Base-by-base conservation (phyloP, 1,140 invertebrate genomes). In the Drosophila tani region DNA sequence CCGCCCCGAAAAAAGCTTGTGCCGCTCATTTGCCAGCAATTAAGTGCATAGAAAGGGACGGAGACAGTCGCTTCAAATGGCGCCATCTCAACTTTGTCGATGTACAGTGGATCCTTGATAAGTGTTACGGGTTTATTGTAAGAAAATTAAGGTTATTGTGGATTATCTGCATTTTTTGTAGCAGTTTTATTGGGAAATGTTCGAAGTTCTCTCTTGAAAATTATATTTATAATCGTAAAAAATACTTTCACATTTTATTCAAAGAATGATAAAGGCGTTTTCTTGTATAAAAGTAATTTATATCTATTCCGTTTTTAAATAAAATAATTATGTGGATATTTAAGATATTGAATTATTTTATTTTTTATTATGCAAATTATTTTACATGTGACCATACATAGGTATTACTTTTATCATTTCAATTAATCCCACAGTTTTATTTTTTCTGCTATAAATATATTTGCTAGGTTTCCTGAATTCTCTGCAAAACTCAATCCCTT, bases 21-120 rank as follows among this genome's bases (percentile, higher is more conserved):
- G 67, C 55, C 81, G 77, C 84, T 87, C 85, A 88, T 87, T 87
- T 88, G 84, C 81, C 66, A 79, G 81, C 84, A 87, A 87, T 87
- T 87, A 88, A 88, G 84, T 67, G 80, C 71, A 83, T 68, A 76
- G 76, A 76, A 86, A 71, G 55, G 27, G 70, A 68, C 47, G 40
- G 69, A 59, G 45, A 56, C 70, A 77, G 43, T 75, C 78, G 67
- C 69, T 78, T 62, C 46, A 80, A 77, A 81, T 82, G 81, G 81
- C 75, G 76, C 79, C 79, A 76, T 59, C 62, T 73, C 67, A 57
- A 67, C 47, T 53, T 46, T 62, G 58, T 65, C 24, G 38, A 41
- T 45, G 29, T 38, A 70, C 63, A 68, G 67, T 68, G 24, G 1
- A n/a, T 4, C 11, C 17, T 29, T 6, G 5, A 3, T 47, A 27